Percentiles rank a stretch among this genome's conserved stretches.
phyloP scores from a whole-genome alignment of 2,888 invertebrate genomes.

The Notodonta dromedarius region DNA sequence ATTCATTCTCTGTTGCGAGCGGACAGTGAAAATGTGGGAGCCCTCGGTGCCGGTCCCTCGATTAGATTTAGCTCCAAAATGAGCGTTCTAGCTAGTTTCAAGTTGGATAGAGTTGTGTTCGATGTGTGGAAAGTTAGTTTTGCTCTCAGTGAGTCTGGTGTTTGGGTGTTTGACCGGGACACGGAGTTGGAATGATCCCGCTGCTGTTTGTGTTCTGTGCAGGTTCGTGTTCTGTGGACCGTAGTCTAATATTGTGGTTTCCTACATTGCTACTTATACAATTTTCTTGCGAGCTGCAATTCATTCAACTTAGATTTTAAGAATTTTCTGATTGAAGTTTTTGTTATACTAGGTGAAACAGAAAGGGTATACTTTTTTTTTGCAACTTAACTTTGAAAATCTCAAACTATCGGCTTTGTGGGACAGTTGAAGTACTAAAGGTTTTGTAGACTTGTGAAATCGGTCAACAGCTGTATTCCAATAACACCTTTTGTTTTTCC shows the following conservation, averaged over 20 bases:
- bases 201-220: slow-evolving; percentile 64
- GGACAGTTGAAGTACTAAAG: too few species aligned
- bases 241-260: background rate
- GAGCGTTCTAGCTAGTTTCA: slow-evolving; percentile 70
- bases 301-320: too few species aligned
- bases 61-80: slow-evolving; percentile 76
- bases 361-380: too few species aligned
- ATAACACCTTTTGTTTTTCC: too few species aligned
- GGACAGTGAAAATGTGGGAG: slow-evolving; percentile 79
- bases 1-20: slow-evolving; percentile 70
- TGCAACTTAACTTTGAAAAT: too few species aligned
- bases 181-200: slow-evolving; percentile 70
- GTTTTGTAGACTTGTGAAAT: too few species aligned
- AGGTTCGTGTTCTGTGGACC: slow-evolving; percentile 55
- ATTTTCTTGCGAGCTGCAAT: too few species aligned
- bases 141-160: slow-evolving; percentile 54
- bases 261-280: background rate
- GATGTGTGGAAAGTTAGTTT: slow-evolving; percentile 67
- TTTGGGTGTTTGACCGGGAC: slow-evolving; percentile 56
- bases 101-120: slow-evolving; percentile 66
- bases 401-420: too few species aligned
- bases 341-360: too few species aligned
- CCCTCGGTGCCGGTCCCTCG: slow-evolving; percentile 68
- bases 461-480: too few species aligned
- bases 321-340: too few species aligned